Base-by-base conservation (phyloP, 2,797 vertebrate species). In the Microctenopoma stevenorrisi region DNA sequence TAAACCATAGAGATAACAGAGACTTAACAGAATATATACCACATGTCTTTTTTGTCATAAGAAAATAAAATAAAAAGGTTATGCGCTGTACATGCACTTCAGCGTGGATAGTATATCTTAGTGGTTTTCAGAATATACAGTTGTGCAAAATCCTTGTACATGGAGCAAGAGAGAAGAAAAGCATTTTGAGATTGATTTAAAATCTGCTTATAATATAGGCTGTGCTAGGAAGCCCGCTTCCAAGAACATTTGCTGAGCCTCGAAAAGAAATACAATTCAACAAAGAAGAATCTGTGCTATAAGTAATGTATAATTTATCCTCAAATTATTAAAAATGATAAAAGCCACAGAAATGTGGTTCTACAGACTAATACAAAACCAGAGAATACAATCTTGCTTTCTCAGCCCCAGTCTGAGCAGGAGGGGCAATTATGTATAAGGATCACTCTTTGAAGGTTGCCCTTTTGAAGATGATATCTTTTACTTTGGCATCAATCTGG, bases 401-500 rank as follows among this genome's bases (percentile, higher is more conserved):
- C 66, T 79, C 54, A 68, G 70, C 69, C 43, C 61, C 33, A 33
- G 81, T 83, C 61, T 59, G 63, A 83, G 71, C 76, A 79, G 76
- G 81, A 80, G 52, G 43, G 68, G 81, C 83, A 90, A 91, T 91
- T 88, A 88, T 68, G 64, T 77, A 73, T 64, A 50, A 68, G 65
- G 73, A 79, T 72, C 44, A 47, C 64, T 72, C 82, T 92, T 92
- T 92, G 88, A 91, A 90, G 85, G 74, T 77, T 55, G 68, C 69
- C 78, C 88, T 93, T 30, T 91, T 91, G 89, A 92, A 88, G 81
- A 85, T 73, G 44, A 65, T 86, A 82, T 90, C 80, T 90, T 81
- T 77, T 64, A 68, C 80, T 86, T 74, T 74, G 78, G 73, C 72
- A 89, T 89, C 83, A 88, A 84, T 85, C 85, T 84, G 16, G 3